Percentiles rank a stretch among this genome's conserved stretches.
phyloP scores from a whole-genome alignment of 1,140 invertebrate species.

The Rhizoglyphus robini region DNA sequence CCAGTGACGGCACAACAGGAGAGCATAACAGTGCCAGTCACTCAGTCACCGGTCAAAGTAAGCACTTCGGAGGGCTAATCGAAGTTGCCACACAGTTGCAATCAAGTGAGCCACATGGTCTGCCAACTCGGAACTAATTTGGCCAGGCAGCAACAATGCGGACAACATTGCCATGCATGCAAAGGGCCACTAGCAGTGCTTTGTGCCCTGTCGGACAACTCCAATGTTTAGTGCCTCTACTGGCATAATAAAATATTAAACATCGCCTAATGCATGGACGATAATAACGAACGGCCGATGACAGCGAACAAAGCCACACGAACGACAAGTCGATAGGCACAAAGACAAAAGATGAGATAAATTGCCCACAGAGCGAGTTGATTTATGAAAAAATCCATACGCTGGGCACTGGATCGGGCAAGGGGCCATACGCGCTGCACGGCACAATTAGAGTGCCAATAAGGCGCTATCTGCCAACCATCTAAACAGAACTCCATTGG shows the following conservation, averaged over 20 bases:
- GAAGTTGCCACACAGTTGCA: background rate
- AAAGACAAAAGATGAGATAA: background rate
- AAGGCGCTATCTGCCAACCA: no score
- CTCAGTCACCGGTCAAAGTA: background rate
- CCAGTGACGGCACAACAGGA: background rate
- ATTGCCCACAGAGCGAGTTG: constrained; percentile 1
- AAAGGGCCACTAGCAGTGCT: no score
- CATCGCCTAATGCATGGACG: background rate
- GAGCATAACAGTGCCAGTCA: background rate
- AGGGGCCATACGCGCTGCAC: background rate
- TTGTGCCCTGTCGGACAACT: no score
- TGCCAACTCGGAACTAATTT: background rate
- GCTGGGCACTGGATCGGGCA: background rate
- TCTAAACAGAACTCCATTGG: background rate
- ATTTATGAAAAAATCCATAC: constrained; percentile 15
- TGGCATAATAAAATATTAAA: background rate
- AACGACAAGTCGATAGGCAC: background rate
- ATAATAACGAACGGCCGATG: background rate
- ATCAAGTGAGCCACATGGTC: background rate
- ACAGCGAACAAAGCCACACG: background rate
- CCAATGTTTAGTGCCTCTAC: no score
- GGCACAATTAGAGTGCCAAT: no score
- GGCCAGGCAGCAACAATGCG: background rate
- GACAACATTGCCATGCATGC: background rate
- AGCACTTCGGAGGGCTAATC: no score